Evolutionary conservation across 2,797 vertebrate genomes (phyloP), one percentile per base, ranked within the genome.

Genomic region (Cirrhinus mrigala): DNA sequence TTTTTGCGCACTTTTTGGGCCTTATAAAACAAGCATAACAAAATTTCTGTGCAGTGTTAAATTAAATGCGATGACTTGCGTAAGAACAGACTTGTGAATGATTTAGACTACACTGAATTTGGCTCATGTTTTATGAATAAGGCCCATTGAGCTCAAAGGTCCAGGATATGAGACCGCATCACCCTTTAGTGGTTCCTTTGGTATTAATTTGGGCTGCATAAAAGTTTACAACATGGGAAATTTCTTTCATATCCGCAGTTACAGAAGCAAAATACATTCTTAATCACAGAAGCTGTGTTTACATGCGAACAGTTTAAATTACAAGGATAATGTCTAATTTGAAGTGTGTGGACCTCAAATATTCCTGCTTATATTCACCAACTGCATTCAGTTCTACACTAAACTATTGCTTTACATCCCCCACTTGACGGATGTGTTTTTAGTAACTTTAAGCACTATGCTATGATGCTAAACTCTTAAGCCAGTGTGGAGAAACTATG

Each of bases 401-500:
- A 27, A 81, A 44, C 62, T 78, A 78, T 58, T 58, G 33, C 33
- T 69, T 46, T 58, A 46, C 24, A 37, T 78, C 11, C n/a, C 6
- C 50, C 29, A 69, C 50, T 24, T 2, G n/a, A 1, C 4, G 15
- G 74, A 54, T 24, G 18, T 64, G 81, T 83, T 56, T 75, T 73
- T 14, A 75, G 70, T 37, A 66, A 75, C 70, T 22, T 56, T 50
- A 12, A 46, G 16, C 24, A 33, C 24, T 33, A 58, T 58, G n/a
- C 68, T 60, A 44, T 22, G 24, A 62, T 48, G 18, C 18, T 69
- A 73, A 16, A 44, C 56, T 74, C 69, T 58, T 24, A 50, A 74
- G 24, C 27, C 81, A 75, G 24, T 48, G 10, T 22, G 12, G 11
- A 68, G 11, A 68, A 44, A 83, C 46, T 52, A 66, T 20, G 46